Conservation (phyloP, 1,140 invertebrate species). For the Ericerus pela region DNA sequence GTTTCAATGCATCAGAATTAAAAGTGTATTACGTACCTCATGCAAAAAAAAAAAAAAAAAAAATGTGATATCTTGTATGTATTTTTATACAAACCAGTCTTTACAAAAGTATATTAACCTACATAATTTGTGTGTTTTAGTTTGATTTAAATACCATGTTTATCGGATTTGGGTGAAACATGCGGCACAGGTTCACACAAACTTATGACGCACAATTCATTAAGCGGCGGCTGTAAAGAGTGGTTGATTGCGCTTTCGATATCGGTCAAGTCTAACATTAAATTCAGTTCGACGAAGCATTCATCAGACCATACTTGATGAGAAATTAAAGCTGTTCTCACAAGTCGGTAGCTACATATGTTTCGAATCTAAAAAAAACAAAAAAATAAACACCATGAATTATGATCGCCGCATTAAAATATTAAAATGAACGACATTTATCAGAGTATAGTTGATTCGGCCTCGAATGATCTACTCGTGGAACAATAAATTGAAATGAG, state of each 20-base stretch:
- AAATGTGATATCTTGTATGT: no score
- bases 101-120: no score
- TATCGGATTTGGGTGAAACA: constrained; percentile 72
- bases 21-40: no score
- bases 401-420: not conserved
- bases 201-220: constrained; percentile 53
- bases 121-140: no score
- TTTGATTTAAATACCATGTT: constrained; percentile 59
- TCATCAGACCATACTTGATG: constrained; percentile 82
- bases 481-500: constrained; percentile 66
- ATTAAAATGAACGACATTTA: not conserved
- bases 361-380: constrained; percentile 29
- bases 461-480: constrained; percentile 47
- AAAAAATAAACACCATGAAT: not conserved
- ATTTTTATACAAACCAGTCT: no score
- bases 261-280: constrained; percentile 65
- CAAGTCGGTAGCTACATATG: constrained; percentile 55
- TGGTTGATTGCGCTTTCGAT: constrained; percentile 35
- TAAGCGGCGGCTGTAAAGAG: constrained; percentile 39
- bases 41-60: no score
- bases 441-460: constrained; percentile 13
- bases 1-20: no score
- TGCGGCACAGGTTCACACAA: constrained; percentile 80
- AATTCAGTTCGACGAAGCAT: constrained; percentile 70
- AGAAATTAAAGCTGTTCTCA: constrained; percentile 72